A percentile compares a stretch with the other conserved stretches of the same genome.
These are phyloP conservation scores for Adelosebastes latens DNA, from an alignment of 2,797 vertebrate genomes.

Conservation along the genomic window DNA sequence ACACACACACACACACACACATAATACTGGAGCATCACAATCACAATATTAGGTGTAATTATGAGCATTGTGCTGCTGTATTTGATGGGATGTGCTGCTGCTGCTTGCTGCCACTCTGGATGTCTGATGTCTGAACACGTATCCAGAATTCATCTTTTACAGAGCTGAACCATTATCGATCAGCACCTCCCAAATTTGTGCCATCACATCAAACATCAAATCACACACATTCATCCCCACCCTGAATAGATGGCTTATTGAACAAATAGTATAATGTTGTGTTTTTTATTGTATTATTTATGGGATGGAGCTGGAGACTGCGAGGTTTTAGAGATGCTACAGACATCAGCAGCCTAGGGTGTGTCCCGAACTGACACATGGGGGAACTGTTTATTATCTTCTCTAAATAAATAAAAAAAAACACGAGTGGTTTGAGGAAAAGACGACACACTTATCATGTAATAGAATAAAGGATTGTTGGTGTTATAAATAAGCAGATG, in stretches of 20 bases:
- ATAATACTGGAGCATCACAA: conserved; percentile 28
- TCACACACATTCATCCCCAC: conserved; percentile 33
- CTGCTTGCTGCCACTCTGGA: conserved; percentile 40
- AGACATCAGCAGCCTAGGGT: conserved; percentile 85
- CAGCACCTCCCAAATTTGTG: conserved; percentile 61
- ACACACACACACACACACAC: conserved; percentile 35
- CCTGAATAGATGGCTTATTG: conserved; percentile 53
- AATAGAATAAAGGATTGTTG: neutral
- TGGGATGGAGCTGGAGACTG: conserved; percentile 56
- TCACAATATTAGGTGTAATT: conserved; percentile 24
- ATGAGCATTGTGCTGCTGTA: conserved; percentile 8
- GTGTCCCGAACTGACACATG: conserved; percentile 86
- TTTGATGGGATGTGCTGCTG: conserved; percentile 16
- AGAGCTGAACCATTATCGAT: conserved; percentile 72
- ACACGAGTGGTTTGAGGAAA: neutral
- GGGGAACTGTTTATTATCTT: conserved; percentile 76
- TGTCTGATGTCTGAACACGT: conserved; percentile 69
- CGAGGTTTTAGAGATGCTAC: conserved; percentile 78
- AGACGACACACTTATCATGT: neutral
- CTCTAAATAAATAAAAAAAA: neutral
- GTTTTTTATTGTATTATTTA: conserved; percentile 62
- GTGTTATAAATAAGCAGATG: neutral
- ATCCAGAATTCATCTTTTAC: conserved; percentile 48
- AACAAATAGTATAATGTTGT: conserved; percentile 37
- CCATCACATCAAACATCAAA: conserved; percentile 46